Evolutionary conservation across 35 echinoderm and acorn worm genomes (phyloP).

Genomic region (Ophiothrix spiculata): DNA sequence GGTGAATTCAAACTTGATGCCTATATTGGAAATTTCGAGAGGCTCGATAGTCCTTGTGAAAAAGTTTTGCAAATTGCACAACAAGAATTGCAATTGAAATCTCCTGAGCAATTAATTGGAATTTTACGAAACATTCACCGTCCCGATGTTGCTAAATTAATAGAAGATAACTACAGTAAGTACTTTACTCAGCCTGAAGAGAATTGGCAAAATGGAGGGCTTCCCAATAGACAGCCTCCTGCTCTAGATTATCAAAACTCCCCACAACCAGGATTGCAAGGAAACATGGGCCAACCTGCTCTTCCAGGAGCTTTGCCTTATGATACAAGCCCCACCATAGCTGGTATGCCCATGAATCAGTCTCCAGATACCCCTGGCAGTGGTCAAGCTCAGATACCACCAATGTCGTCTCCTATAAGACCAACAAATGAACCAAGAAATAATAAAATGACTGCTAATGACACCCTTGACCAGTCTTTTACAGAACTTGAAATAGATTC

Average conservation of each 20-base stretch:
- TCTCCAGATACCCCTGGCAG: not conserved
- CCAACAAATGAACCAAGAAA: too few species aligned
- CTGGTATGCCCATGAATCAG: not conserved
- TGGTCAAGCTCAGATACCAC: too few species aligned
- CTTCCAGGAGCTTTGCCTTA: not conserved
- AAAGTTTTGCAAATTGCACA: not conserved
- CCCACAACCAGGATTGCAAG: not conserved
- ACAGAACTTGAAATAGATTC: too few species aligned
- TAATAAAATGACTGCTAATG: too few species aligned
- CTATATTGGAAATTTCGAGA: not conserved
- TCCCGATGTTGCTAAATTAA: not conserved
- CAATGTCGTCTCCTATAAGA: too few species aligned
- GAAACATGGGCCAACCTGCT: not conserved
- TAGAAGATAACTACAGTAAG: not conserved
- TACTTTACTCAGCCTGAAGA: not conserved
- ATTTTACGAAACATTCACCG: not conserved
- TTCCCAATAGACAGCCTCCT: not conserved
- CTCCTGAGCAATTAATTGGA: not conserved
- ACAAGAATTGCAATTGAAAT: not conserved
- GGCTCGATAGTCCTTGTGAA: not conserved
- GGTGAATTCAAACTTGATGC: too few species aligned
- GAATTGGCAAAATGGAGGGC: too few species aligned
- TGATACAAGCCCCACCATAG: not conserved
- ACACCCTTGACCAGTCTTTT: too few species aligned
- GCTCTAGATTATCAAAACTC: not conserved